phyloP scores from a whole-genome alignment of 2,113 vertebrate species.

The Etia nguti region DNA sequence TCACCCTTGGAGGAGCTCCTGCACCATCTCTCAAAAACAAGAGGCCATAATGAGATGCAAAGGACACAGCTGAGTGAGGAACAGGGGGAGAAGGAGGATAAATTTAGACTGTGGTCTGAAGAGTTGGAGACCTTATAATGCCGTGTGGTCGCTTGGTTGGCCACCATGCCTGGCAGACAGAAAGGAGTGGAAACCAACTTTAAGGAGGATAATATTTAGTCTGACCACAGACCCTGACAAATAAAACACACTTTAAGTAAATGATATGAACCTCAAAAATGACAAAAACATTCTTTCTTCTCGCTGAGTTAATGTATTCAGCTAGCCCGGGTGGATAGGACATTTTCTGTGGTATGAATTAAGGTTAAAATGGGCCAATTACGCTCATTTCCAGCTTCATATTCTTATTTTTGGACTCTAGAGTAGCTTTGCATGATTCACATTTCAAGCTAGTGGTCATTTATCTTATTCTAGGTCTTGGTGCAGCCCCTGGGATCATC shows the following conservation, averaged over 20 bases:
- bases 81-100: slow-evolving; percentile 31
- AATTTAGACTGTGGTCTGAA: slow-evolving; percentile 57
- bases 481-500: not conserved
- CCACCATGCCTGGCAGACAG: slow-evolving; percentile 31
- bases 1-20: slow-evolving; percentile 11
- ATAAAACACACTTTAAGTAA: slow-evolving; percentile 43
- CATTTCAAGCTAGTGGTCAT: not conserved
- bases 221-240: slow-evolving; percentile 47
- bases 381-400: not conserved
- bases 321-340: not conserved
- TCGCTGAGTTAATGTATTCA: not conserved
- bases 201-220: slow-evolving; percentile 47
- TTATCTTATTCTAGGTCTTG: not conserved
- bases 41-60: slow-evolving; percentile 44
- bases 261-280: slow-evolving; percentile 26
- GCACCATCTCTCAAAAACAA: slow-evolving; percentile 35
- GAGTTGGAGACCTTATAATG: slow-evolving; percentile 49
- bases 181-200: slow-evolving; percentile 44
- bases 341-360: not conserved
- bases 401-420: not conserved
- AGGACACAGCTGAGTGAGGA: slow-evolving; percentile 24
- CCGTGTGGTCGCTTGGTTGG: slow-evolving; percentile 41
- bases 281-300: slow-evolving; percentile 21
- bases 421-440: not conserved
- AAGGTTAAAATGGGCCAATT: not conserved